These are phyloP conservation scores for Agapostemon virescens DNA, from an alignment of 2,888 invertebrate species.

Conservation along the genomic window DNA sequence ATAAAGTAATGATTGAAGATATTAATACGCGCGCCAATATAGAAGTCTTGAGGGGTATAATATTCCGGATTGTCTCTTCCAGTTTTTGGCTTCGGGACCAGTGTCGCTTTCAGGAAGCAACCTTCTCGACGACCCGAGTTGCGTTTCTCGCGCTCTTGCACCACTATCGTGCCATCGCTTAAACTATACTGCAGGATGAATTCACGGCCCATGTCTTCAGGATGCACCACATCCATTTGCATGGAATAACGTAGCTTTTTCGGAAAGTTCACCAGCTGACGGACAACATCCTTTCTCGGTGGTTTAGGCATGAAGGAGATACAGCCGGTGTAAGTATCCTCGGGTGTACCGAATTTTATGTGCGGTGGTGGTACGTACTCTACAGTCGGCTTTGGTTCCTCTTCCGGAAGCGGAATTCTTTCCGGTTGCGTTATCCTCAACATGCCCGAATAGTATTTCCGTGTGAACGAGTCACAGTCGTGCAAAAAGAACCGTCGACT, in stretches of 20 bases:
- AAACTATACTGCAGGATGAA: slow-evolving; percentile 90
- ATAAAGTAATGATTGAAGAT: slow-evolving; percentile 89
- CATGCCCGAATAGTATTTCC: slow-evolving; percentile 86
- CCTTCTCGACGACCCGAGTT: slow-evolving; percentile 89
- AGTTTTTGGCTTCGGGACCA: slow-evolving; percentile 86
- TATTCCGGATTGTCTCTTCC: slow-evolving; percentile 87
- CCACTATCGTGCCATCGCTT: slow-evolving; percentile 88
- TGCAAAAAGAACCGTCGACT: slow-evolving; percentile 88
- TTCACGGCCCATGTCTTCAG: slow-evolving; percentile 88
- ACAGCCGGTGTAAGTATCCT: slow-evolving; percentile 89
- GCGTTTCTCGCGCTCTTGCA: slow-evolving; percentile 86
- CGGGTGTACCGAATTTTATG: slow-evolving; percentile 88
- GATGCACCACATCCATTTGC: slow-evolving; percentile 88
- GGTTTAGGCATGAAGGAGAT: slow-evolving; percentile 86
- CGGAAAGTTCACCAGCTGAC: slow-evolving; percentile 85
- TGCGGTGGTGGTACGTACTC: slow-evolving; percentile 83
- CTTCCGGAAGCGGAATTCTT: slow-evolving; percentile 54
- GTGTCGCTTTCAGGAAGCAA: slow-evolving; percentile 86
- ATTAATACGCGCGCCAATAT: slow-evolving; percentile 87
- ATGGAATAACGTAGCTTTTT: slow-evolving; percentile 88
- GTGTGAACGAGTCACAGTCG: slow-evolving; percentile 91
- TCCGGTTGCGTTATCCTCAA: slow-evolving; percentile 82
- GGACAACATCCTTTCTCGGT: slow-evolving; percentile 87
- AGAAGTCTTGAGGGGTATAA: slow-evolving; percentile 90
- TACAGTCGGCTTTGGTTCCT: slow-evolving; percentile 11